A percentile compares a stretch with the other conserved stretches of the same genome.
phyloP scores from a whole-genome alignment of 1,140 invertebrate genomes.

The Drosophila athabasca region DNA sequence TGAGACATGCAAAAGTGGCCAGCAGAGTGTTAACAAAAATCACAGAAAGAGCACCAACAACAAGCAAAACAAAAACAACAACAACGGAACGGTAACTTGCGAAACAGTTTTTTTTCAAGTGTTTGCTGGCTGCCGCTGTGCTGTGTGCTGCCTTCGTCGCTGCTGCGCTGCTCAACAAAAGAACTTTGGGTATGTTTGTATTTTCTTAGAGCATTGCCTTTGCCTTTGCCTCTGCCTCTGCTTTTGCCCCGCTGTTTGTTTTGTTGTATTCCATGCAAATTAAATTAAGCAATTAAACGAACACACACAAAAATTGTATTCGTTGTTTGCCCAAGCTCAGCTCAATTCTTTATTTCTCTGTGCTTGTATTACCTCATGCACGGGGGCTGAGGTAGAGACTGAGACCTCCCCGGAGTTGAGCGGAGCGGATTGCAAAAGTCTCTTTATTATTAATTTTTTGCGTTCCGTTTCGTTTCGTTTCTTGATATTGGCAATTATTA shows the following conservation, averaged over 20 bases:
- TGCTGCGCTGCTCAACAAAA: slow-evolving; percentile 62
- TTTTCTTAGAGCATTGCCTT: slow-evolving; percentile 29
- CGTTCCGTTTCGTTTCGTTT: not conserved
- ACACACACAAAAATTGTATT: slow-evolving; percentile 46
- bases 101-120: slow-evolving; percentile 42
- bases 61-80: not conserved
- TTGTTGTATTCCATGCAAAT: slow-evolving; percentile 71
- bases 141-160: slow-evolving; percentile 9
- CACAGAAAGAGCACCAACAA: slow-evolving; percentile 20
- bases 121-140: slow-evolving; percentile 41
- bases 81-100: slow-evolving; percentile 44
- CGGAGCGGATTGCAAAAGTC: slow-evolving; percentile 36
- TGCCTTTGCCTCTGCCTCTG: slow-evolving; percentile 15
- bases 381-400: slow-evolving; percentile 12
- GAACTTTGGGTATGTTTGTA: slow-evolving; percentile 73
- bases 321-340: slow-evolving; percentile 13
- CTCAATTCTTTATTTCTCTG: slow-evolving; percentile 24
- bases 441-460: slow-evolving; percentile 37
- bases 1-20: slow-evolving; percentile 58
- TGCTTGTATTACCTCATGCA: slow-evolving; percentile 41
- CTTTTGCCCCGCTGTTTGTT: slow-evolving; percentile 20
- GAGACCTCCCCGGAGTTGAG: slow-evolving; percentile 9
- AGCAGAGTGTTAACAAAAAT: slow-evolving; percentile 67
- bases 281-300: slow-evolving; percentile 75
- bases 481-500: slow-evolving; percentile 36